phyloP scores from a whole-genome alignment of 2,797 vertebrate genomes.

The Cheirogaleus major region DNA sequence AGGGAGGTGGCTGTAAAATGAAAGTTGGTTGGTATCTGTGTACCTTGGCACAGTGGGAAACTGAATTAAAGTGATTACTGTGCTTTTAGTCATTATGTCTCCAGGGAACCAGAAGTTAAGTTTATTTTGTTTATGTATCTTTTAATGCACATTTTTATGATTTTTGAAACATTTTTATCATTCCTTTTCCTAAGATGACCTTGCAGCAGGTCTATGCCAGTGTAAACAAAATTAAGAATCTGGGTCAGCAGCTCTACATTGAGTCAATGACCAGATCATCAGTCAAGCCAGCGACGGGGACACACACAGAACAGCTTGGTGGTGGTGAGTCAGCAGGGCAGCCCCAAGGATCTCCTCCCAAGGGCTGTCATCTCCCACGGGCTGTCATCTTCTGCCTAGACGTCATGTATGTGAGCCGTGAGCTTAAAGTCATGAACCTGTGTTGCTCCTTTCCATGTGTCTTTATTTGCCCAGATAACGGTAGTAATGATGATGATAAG shows the following conservation, averaged over 20 bases:
- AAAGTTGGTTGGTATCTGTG: rapidly evolving
- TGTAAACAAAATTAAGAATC: constrained; percentile 84
- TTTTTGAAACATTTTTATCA: background rate
- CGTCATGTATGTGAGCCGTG: rapidly evolving
- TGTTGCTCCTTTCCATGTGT: background rate
- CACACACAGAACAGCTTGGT: background rate
- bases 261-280: constrained; percentile 75
- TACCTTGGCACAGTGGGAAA: rapidly evolving
- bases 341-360: rapidly evolving
- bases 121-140: background rate
- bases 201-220: constrained; percentile 83
- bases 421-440: rapidly evolving
- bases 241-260: constrained; percentile 84
- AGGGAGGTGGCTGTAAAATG: background rate
- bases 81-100: background rate
- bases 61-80: rapidly evolving
- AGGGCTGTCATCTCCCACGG: rapidly evolving
- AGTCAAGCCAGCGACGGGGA: background rate
- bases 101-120: background rate
- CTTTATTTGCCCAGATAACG: background rate
- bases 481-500: rapidly evolving
- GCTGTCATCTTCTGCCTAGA: background rate
- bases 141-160: background rate
- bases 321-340: constrained; percentile 75
- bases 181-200: constrained; percentile 73